Base-by-base conservation (phyloP, 2,888 invertebrate genomes). In the Phragmatobia fuliginosa region DNA sequence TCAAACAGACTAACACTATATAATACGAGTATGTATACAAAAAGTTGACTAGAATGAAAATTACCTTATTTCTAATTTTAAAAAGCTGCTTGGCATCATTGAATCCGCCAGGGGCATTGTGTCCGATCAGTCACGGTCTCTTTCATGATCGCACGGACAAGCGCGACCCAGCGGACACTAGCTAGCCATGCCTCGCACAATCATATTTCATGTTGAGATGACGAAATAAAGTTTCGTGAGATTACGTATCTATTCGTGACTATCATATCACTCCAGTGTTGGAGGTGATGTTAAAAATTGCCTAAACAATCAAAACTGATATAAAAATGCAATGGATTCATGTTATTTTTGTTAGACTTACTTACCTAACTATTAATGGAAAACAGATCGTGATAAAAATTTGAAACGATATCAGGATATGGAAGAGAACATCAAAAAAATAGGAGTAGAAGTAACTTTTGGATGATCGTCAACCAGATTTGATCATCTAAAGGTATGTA, bases 41-140 rank as follows among this genome's bases (percentile, higher is more conserved):
- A 67, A 71, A 70, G 49, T 52, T 52, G 68, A 76, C 62, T 66
- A 62, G 68, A 72, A 68, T 74, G 70, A 58, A 81, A 81, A 64
- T 83, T 83, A 85, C 85, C 86, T 85, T 84, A 74, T 83, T 85
- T 82, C 74, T 77, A 81, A 82, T 84, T 56, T 85, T 75, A 64
- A 78, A 87, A 87, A 86, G 80, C 77, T 80, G 69, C 76, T 83
- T 72, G 81, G 79, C 76, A 81, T 84, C 85, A 83, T 83, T 84
- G 84, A 68, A 68, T 86, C 85, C 85, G 85, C 84, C 83, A 77
- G 82, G 80, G 85, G 87, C 87, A 88, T 90, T 90, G 88, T 90
- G 87, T 82, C 85, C 87, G 88, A 91, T 93, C 90, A 79, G 91
- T 89, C 89, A 90, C 89, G 92, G 92, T 86, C 88, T 84, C 88